phyloP scores from a whole-genome alignment of 53 echinoderm and acorn worm genomes.

The Paracentrotus lividus region DNA sequence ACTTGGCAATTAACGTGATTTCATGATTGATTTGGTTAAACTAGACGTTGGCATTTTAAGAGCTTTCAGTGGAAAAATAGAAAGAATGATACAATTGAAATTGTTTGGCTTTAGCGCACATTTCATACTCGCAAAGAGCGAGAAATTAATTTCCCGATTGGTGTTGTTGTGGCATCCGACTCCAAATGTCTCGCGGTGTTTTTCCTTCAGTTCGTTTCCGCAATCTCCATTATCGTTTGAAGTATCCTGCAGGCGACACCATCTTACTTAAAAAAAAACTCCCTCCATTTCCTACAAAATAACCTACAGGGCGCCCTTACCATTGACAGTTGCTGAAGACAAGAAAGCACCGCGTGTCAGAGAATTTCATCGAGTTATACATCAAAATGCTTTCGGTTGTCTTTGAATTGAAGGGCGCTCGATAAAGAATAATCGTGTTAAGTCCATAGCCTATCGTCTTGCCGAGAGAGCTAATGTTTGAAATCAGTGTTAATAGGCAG shows the following conservation, averaged over 20 bases:
- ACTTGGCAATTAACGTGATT: neutral
- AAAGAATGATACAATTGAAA: neutral
- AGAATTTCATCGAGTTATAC: neutral
- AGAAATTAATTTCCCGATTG: constrained; percentile 34
- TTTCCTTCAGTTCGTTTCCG: neutral
- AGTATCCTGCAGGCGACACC: neutral
- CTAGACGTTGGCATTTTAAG: neutral
- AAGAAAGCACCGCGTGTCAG: neutral
- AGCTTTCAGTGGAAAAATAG: neutral
- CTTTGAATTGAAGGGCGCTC: constrained; percentile 22
- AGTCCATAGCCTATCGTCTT: constrained; percentile 13
- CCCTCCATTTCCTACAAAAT: neutral
- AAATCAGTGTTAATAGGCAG: neutral
- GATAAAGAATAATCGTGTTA: constrained; percentile 12
- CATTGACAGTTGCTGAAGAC: neutral
- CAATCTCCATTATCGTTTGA: constrained; percentile 18
- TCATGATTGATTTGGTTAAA: neutral
- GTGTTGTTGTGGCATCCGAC: neutral
- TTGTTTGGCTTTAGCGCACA: neutral
- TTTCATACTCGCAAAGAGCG: neutral
- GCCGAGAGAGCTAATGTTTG: neutral
- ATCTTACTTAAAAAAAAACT: neutral
- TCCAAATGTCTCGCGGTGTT: neutral
- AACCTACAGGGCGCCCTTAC: neutral
- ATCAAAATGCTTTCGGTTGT: constrained; percentile 18